These are phyloP conservation scores for Xestoiulus laeticollis DNA, from an alignment of 2,888 invertebrate species.

Conservation along the genomic window DNA sequence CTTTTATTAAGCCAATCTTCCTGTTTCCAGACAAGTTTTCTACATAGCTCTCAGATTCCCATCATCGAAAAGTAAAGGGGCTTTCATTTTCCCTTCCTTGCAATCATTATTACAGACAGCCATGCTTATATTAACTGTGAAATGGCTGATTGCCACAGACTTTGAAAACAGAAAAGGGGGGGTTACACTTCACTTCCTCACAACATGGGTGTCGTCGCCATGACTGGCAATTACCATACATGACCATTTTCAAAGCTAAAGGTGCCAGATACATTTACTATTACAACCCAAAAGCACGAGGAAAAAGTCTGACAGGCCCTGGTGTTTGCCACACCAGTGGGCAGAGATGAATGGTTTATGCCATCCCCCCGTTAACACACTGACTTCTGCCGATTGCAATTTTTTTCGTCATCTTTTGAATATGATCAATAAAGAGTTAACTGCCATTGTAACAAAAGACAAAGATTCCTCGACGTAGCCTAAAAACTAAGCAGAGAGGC, in stretches of 20 bases:
- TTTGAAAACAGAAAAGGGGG: constrained; percentile 38
- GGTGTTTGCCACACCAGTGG: constrained; percentile 39
- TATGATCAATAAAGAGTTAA: constrained; percentile 38
- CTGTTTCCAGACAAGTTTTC: neutral
- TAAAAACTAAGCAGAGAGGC: neutral
- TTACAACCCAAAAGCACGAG: constrained; percentile 36
- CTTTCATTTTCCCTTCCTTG: constrained; percentile 34
- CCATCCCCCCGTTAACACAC: constrained; percentile 39
- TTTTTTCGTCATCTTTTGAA: constrained; percentile 24
- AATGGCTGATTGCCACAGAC: constrained; percentile 41
- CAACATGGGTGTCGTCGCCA: constrained; percentile 47
- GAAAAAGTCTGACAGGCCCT: constrained; percentile 43
- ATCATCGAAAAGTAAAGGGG: neutral
- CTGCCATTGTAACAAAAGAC: neutral
- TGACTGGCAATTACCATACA: constrained; percentile 49
- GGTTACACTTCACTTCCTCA: constrained; percentile 49
- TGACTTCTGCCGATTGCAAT: constrained; percentile 23
- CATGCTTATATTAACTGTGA: constrained; percentile 34
- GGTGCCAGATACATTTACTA: constrained; percentile 50
- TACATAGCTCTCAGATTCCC: neutral
- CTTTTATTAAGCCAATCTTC: neutral
- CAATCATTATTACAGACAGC: constrained; percentile 36
- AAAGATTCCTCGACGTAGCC: neutral
- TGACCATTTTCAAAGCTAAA: constrained; percentile 49
- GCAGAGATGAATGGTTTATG: constrained; percentile 40